Evolutionary conservation across 2,888 invertebrate species (phyloP).

Genomic region (Drosophila prostipennis): DNA sequence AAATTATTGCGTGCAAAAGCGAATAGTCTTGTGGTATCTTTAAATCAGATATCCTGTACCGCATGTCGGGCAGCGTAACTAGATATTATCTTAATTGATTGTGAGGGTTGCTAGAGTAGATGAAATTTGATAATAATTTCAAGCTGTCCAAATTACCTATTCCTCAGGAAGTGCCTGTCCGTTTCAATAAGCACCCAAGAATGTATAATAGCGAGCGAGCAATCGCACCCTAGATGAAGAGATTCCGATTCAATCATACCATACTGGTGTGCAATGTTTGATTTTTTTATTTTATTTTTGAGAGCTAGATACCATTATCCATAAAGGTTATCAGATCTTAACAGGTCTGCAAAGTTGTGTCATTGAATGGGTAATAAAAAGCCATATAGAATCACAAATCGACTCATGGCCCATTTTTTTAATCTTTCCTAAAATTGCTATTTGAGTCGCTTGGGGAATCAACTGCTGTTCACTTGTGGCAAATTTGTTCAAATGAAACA

Average conservation of each 20-base stretch:
- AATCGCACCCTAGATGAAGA: neutral
- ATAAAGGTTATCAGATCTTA: constrained; percentile 1
- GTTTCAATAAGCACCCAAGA: neutral
- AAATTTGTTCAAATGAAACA: constrained; percentile 14
- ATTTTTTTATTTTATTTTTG: constrained; percentile 25
- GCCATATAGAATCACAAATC: constrained; percentile 25
- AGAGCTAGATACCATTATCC: neutral
- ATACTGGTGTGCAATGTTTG: neutral
- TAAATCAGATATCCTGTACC: constrained; percentile 1
- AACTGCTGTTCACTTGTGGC: constrained; percentile 27
- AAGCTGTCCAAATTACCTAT: constrained; percentile 1
- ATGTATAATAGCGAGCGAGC: neutral
- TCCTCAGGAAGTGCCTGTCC: neutral
- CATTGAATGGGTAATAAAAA: constrained; percentile 14
- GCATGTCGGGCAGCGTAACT: neutral
- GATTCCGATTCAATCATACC: neutral
- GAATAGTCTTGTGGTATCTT: neutral
- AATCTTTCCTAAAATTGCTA: constrained; percentile 49
- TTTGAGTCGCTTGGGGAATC: constrained; percentile 52
- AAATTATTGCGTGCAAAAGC: neutral
- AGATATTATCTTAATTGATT: constrained; percentile 1
- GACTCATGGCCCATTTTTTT: constrained; percentile 7
- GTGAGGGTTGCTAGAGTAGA: neutral
- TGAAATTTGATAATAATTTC: neutral
- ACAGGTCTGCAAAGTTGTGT: neutral